Base-by-base conservation (phyloP, 2,113 vertebrate genomes). In the Tauraco erythrolophus region DNA sequence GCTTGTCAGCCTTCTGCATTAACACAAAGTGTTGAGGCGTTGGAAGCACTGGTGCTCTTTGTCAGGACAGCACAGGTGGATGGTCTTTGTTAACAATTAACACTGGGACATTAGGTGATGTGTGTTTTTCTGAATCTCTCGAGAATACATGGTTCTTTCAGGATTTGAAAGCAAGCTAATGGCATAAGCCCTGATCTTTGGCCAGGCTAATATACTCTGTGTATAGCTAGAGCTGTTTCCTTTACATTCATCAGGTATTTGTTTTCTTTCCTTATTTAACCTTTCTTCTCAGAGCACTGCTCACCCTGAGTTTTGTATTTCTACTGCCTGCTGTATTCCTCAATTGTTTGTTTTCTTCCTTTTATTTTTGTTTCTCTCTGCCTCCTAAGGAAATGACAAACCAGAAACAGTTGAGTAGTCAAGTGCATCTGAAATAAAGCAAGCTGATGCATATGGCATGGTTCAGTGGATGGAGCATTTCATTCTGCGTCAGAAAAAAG, bases 351-450 rank as follows among this genome's bases (percentile, higher is more conserved):
- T 74, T 92, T 89, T 58, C 27, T 79, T 78, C 27, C 35, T 33
- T 86, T 82, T 30, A 14, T 48, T 89, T 75, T 66, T 85, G 15
- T 65, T 92, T 77, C 15, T 56, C 37, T 83, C n/a, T 82, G 45
- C 21, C 28, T 92, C 33, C 65, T 46, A 91, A 91, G 72, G 45
- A 97, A 94, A 77, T 92, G 83, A 92, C 94, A 97, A 94, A 78
- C 69, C 76, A n/a, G 72, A 92, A 84, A 91, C 86, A 92, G 80
- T 78, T 92, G 94, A 94, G 78, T 85, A 64, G 43, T 74, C 92
- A 95, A 90, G 83, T 80, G 81, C 37, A 68, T 85, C 87, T 70
- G 77, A 94, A 93, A 92, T 92, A 94, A 95, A 90, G n/a, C 19
- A 88, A 89, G 51, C 61, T 87, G 89, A 78, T 89, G 43, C 61